Base-by-base conservation (phyloP, 2,113 vertebrate species). In the Corythaixoides concolor region DNA sequence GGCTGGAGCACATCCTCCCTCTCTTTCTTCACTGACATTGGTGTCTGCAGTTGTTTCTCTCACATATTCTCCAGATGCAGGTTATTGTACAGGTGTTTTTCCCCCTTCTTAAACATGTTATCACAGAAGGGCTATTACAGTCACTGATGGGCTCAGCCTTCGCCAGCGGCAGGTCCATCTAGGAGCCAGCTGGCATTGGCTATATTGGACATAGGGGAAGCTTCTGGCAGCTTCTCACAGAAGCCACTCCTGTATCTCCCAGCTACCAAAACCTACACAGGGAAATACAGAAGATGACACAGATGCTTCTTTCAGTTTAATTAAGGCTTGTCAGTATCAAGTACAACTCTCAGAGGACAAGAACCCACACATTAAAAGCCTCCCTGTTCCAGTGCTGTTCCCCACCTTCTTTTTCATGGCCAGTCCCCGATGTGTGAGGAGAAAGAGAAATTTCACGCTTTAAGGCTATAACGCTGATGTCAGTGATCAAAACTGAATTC, bases 141-240 rank as follows among this genome's bases (percentile, higher is more conserved):
- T 30, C 2, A 1, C 11, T 52, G 55, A 67, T 26, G 5, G 43
- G 12, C 32, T 60, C 4, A 8, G 28, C 18, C 28, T 41, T 64
- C 28, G 17, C 7, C 49, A 63, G 39, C 1, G 0, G 2, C 2
- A 1, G 8, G 20, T 56, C 13, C 1, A 0, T 56, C 50, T 37
- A 59, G 19, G 6, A 45, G 19, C 20, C 3, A 2, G 12, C 15
- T 74, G 60, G 11, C 43, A 43, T 67, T 45, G 22, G 2, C 19
- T 67, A 6, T 60, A 4, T 53, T 2, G 1, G 28, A 52, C 41
- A 43, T 5, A 43, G 41, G 41, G 41, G 41, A 43, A 43, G 41
- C 41, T 43, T 43, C 41, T 43, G 41, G 41, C 41, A 43, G 14
- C 41, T 43, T 43, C 41, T 43, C 41, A 43, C 41, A 43, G 41